Evolutionary conservation across 2,797 vertebrate genomes (phyloP), one percentile per base, ranked within the genome.

Genomic region (Oreonectes daqikongensis): DNA sequence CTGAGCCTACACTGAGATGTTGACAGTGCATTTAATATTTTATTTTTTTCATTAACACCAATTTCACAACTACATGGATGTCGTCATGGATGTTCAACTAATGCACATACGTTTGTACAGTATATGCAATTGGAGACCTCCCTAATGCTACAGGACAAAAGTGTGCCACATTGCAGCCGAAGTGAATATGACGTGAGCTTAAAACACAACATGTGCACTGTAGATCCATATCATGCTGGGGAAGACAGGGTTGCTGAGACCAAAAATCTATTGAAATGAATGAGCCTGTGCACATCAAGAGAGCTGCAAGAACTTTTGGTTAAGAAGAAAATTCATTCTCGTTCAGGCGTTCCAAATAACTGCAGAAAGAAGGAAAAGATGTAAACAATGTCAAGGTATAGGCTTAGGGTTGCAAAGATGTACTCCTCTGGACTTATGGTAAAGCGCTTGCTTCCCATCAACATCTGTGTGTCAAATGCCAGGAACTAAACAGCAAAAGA

Each of bases 351-450:
- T 79, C 96, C 96, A 85, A 97, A 95, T 71, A 97, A 90, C 87
- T 96, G 95, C 57, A 98, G 94, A 81, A 97, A 90, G 90, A 97
- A 97, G 83, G 95, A 94, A 88, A 98, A 99, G 85, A 98, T 95
- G 80, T 97, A 97, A 85, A 97, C 86, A 78, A 98, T 94, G 78
- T 98, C 97, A 77, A 98, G 87, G 69, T 98, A 99, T 85, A 99
- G 94, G 84, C 90, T 97, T 87, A 99, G 96, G 30, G 95, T 94
- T 79, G 96, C 97, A 2, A 97, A 98, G 86, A 98, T 88, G 64
- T 97, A 97, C 81, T 98, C 96, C 74, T 99, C 97, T 0, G 97
- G 96, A 82, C 90, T 98, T 84, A 99, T 92, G 0, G 92, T 87
- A 84, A 96, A 95, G 0, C 92, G 92, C 32, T 94, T 95, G 80